phyloP scores from a whole-genome alignment of 2,113 vertebrate genomes.

The Phylloscopus trochiloides region DNA sequence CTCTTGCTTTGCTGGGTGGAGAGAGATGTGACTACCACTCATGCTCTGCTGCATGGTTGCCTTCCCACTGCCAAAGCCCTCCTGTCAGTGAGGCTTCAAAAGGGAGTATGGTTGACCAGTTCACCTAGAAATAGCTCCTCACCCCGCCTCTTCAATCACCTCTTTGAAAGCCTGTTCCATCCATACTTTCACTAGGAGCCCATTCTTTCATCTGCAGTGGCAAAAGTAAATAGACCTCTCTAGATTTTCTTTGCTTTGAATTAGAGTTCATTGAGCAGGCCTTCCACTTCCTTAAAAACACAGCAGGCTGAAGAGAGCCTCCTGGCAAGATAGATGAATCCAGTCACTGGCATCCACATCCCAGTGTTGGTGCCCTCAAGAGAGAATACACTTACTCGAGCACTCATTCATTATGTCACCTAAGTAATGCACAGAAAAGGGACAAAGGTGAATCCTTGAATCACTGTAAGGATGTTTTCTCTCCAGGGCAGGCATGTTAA shows the following conservation, averaged over 20 bases:
- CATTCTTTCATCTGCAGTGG: not conserved
- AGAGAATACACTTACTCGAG: not conserved
- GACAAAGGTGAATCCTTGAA: not conserved
- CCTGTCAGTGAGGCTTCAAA: not conserved
- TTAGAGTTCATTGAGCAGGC: not conserved
- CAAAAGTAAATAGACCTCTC: not conserved
- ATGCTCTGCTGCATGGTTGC: not conserved
- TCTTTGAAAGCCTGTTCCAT: not conserved
- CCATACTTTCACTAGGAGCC: not conserved
- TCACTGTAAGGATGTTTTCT: not conserved
- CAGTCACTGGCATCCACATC: not conserved
- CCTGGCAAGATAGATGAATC: not conserved
- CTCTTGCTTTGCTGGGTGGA: not conserved
- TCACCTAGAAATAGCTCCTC: not conserved
- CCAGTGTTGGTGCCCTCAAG: not conserved
- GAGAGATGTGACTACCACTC: not conserved
- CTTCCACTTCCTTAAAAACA: not conserved
- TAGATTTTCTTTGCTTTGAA: not conserved
- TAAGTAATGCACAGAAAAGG: not conserved
- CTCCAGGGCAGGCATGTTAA: not conserved
- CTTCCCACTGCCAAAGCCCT: not conserved
- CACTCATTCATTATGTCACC: not conserved
- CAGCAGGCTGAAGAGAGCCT: not conserved
- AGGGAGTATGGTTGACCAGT: not conserved
- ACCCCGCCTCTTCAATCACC: not conserved